A percentile compares a stretch with the other conserved stretches of the same genome.
Conservation (phyloP, 2,797 vertebrate genomes). For the Chelon labrosus region DNA sequence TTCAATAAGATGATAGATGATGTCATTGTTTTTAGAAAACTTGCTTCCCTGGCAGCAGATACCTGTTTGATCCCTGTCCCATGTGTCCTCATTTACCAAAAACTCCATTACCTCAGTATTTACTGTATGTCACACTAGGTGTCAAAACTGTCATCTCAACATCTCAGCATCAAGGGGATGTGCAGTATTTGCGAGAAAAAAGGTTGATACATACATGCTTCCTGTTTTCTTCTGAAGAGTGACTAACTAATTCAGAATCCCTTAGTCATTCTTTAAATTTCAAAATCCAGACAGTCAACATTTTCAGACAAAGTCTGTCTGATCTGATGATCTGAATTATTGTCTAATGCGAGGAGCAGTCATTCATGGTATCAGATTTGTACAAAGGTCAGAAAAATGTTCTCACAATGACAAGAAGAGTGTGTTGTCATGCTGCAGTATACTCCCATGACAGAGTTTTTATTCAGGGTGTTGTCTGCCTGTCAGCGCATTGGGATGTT, state of each 20-base stretch:
- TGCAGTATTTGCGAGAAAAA: too few species aligned
- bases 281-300: neutral
- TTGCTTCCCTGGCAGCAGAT: constrained; percentile 6
- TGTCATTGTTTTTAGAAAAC: constrained; percentile 40
- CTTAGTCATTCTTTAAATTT: too few species aligned
- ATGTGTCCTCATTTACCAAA: constrained; percentile 4
- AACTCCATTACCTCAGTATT: constrained; percentile 25
- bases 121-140: constrained; percentile 33
- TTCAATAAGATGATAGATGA: constrained; percentile 28
- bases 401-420: neutral
- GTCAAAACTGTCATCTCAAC: neutral
- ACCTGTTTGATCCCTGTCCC: constrained; percentile 12
- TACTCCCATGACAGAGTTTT: constrained; percentile 4
- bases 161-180: too few species aligned
- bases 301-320: neutral
- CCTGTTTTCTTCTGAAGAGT: too few species aligned
- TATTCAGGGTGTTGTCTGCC: constrained; percentile 47
- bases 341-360: neutral
- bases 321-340: neutral
- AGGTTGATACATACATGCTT: too few species aligned
- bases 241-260: too few species aligned
- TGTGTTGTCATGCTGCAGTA: neutral
- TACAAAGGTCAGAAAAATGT: neutral
- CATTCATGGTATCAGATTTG: neutral
- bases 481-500: constrained; percentile 20